Evolutionary conservation across 2,888 invertebrate species (phyloP).

Genomic region (Scaptomyza reducta): DNA sequence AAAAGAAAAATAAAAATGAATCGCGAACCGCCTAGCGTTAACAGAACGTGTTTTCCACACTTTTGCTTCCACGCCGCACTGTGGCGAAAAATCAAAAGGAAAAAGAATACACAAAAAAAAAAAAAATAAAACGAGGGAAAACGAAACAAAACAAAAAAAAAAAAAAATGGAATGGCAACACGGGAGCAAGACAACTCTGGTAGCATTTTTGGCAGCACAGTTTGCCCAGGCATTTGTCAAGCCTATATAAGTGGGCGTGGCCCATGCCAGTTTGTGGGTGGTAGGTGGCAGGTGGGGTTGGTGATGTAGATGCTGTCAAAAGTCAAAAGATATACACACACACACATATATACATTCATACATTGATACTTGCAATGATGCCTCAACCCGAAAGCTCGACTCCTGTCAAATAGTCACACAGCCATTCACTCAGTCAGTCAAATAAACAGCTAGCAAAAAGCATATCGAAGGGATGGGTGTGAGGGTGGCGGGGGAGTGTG

Average conservation of each 20-base stretch:
- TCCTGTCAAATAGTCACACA: conserved; percentile 19
- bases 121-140: not conserved
- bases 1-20: conserved; percentile 19
- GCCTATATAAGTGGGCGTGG: too few species aligned
- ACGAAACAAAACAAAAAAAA: not conserved
- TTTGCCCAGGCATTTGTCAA: conserved; percentile 65
- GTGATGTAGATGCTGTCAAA: conserved; percentile 45
- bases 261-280: too few species aligned
- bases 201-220: conserved; percentile 57
- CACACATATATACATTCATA: too few species aligned
- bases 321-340: conserved; percentile 43
- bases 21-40: conserved; percentile 24
- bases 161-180: conserved; percentile 29
- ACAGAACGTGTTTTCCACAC: conserved; percentile 47
- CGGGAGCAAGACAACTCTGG: conserved; percentile 13
- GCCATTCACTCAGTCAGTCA: conserved; percentile 50
- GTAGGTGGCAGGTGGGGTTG: not conserved
- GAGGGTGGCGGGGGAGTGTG: too few species aligned
- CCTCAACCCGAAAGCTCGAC: conserved; percentile 19
- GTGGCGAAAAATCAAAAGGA: not conserved
- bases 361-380: conserved; percentile 54
- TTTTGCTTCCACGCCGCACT: conserved; percentile 7
- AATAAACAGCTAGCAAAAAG: conserved; percentile 43
- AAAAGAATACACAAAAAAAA: not conserved
- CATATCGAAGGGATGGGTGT: not conserved